Evolutionary conservation across 2,797 vertebrate genomes (phyloP).

Genomic region (Cheracebus regulus): DNA sequence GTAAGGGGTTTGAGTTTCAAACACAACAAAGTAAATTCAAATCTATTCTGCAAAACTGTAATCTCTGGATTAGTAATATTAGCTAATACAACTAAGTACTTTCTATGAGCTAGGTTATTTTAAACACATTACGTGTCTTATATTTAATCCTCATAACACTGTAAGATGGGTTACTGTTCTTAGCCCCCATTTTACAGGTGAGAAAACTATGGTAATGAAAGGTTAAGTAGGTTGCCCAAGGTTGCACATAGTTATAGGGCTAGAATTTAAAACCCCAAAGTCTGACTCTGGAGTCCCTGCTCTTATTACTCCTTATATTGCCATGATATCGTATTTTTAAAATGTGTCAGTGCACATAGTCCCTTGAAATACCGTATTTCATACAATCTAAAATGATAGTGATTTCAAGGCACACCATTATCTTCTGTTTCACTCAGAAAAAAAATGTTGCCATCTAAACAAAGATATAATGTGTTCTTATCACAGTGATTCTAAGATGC

Average conservation of each 20-base stretch:
- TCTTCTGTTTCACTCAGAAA: not conserved
- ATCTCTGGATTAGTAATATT: not conserved
- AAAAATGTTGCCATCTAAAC: not conserved
- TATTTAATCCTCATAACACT: not conserved
- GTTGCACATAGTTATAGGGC: not conserved
- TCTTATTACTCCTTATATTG: not conserved
- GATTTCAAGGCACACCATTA: not conserved
- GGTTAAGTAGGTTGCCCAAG: not conserved
- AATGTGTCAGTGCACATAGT: not conserved
- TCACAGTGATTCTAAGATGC: slow-evolving; percentile 23
- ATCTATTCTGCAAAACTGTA: not conserved
- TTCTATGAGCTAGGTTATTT: not conserved
- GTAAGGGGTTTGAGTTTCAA: not conserved
- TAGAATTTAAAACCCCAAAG: not conserved
- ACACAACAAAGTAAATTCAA: not conserved
- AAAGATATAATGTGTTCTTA: slow-evolving; percentile 2
- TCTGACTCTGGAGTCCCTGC: not conserved
- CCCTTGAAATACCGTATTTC: slow-evolving; percentile 34
- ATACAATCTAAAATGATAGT: not conserved
- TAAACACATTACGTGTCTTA: not conserved
- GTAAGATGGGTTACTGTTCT: not conserved
- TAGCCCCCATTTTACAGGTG: not conserved
- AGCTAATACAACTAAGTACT: not conserved
- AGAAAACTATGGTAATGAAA: slow-evolving; percentile 40
- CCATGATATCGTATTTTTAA: not conserved